Base-by-base conservation (phyloP, 2,113 vertebrate species). In the Corythoichthys intestinalis region DNA sequence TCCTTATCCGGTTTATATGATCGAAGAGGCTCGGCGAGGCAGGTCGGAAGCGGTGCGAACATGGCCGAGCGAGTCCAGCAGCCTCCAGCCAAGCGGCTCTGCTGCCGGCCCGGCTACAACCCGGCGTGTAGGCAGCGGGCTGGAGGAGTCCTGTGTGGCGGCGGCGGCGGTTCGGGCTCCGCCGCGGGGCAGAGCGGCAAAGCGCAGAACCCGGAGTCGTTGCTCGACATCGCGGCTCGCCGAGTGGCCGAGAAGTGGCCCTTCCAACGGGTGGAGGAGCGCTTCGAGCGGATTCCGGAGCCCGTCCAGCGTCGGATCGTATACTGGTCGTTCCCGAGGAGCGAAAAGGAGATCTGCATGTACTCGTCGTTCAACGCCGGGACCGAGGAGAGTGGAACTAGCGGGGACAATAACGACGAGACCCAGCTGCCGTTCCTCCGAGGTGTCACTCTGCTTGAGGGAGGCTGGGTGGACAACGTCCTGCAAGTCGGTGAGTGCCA, bases 41-140 rank as follows among this genome's bases (percentile, higher is more conserved):
- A 93, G 91, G 94, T 93, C 94, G 95, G 95, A 96, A 97, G 95
- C 95, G 93, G 95, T 94, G 95, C 95, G 95, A 97, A 94, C 96
- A 98, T 98, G 96, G 96, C 96, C 94, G 96, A 98, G 94, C 95
- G 96, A 92, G 95, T 95, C 91, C 96, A 98, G 91, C 95, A 96
- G 93, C 96, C 96, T 90, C 92, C 96, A 85, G 94, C 96, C 85
- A 98, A 98, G 92, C 95, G 96, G 93, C 95, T 96, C 85, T 98
- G 96, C 95, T 97, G 95, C 93, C 95, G 96, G 94, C 94, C 96
- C 85, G 95, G 94, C 89, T 96, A 94, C 81, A 92, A 93, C 82
- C 90, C 93, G 88, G 87, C 91, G 41, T 95, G 94, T 87, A 93
- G 94, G 83, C 93, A 91, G 86, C 93, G 94, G 90, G 90, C 88